Conservation (phyloP, 64 coral and sea anemone species). For the Actinia tenebrosa region DNA sequence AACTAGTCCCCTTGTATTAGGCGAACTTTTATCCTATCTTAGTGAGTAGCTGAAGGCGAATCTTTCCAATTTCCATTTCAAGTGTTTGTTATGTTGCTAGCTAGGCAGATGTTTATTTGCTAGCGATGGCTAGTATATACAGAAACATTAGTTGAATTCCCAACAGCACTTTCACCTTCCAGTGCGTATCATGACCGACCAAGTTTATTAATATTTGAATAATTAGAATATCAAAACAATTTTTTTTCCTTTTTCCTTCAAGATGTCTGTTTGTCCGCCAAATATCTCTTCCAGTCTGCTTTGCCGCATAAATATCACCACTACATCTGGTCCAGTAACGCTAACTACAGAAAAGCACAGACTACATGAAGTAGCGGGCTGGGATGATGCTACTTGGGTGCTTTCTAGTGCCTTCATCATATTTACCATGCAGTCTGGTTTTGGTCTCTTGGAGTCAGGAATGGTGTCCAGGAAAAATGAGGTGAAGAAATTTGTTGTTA, state of each 20-base stretch:
- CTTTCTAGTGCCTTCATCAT: conserved; percentile 72
- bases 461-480: conserved; percentile 69
- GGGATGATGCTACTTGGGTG: conserved; percentile 80
- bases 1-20: no score
- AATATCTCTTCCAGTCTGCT: background rate
- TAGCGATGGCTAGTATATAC: no score
- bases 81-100: no score
- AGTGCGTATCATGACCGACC: background rate
- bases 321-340: background rate
- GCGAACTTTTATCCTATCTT: no score
- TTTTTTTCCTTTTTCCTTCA: background rate
- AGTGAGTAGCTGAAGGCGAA: no score
- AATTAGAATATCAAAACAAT: no score
- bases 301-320: background rate
- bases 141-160: no score
- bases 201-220: background rate
- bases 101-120: no score
- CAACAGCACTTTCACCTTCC: no score
- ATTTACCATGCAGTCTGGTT: conserved; percentile 87
- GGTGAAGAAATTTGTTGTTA: background rate
- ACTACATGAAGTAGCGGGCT: conserved; percentile 8
- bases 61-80: no score
- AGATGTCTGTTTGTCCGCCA: background rate
- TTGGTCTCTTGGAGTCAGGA: conserved; percentile 81
- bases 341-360: background rate